Base-by-base conservation (phyloP, 2,113 vertebrate species). In the Colaptes auratus region DNA sequence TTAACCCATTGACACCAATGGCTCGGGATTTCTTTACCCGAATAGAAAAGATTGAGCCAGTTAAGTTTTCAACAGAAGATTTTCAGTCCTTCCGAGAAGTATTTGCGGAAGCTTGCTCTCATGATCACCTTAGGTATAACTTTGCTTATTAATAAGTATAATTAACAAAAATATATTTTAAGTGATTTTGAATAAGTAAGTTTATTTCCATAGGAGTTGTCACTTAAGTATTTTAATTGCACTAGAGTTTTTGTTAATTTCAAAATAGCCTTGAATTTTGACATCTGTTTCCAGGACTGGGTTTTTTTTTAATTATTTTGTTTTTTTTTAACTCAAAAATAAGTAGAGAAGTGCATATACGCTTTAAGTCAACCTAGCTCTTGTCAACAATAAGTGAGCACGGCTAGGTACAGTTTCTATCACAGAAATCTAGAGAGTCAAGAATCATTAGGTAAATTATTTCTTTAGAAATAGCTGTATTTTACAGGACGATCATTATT, bases 91-190 rank as follows among this genome's bases (percentile, higher is more conserved):
- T 98, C 79, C 98, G 98, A 82, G 91, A 97, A 84, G 92, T 98
- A 70, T 99, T 99, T 97, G 98, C 99, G 85, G 97, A 98, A 91
- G 99, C 99, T 90, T 99, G 99, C 95, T 99, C 98, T 85, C 98
- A 99, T 59, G 99, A 99, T 94, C 99, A 99, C 94, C 99, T 99
- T 92, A 99, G 99, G 99, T 99, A 96, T 95, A 50, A 93, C 72
- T 86, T 95, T 90, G 82, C 70, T 96, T 80, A 35, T 93, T 93
- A 95, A 76, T 82, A 93, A 89, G 74, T 88, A 42, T 36, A 86
- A 58, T 73, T 93, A 81, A 79, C 39, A 94, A 88, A 94, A 56
- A 31, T 75, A 89, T n/a, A 10, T 93, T 73, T 87, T 28, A 69
- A 61, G 72, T 90, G 33, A 70, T 69, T 31, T 86, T 42, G 31